Percentiles rank a stretch among this genome's conserved stretches.
phyloP scores from a whole-genome alignment of 1,140 invertebrate species.

The Drosophila lacertosa region DNA sequence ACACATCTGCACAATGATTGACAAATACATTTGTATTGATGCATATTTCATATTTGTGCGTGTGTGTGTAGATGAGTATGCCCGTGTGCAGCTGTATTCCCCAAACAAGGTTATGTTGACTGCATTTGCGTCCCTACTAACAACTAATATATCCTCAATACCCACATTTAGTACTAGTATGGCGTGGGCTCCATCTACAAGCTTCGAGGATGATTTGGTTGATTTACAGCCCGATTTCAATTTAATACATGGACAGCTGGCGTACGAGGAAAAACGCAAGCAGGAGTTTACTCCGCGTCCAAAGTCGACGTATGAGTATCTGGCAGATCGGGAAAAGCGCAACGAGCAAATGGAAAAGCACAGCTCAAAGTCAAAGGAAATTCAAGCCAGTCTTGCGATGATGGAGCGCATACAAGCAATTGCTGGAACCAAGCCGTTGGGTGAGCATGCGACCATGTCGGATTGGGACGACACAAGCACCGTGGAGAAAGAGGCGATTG shows the following conservation, averaged over 20 bases:
- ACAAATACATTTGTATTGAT: not conserved
- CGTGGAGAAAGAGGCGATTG: conserved; percentile 58
- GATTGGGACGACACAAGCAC: conserved; percentile 68
- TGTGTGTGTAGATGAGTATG: not conserved
- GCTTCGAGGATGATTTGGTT: conserved; percentile 73
- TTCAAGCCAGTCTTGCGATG: conserved; percentile 45
- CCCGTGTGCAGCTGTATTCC: conserved; percentile 19
- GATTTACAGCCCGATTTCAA: conserved; percentile 55
- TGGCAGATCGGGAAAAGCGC: conserved; percentile 11
- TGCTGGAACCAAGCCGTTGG: conserved; percentile 63
- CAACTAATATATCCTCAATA: conserved; percentile 8
- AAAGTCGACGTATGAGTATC: conserved; percentile 43
- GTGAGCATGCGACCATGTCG: conserved; percentile 62
- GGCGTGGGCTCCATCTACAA: conserved; percentile 66
- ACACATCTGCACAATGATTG: not conserved
- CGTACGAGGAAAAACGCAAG: conserved; percentile 36
- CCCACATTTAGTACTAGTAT: conserved; percentile 40
- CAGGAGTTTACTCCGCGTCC: conserved; percentile 47
- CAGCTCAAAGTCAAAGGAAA: conserved; percentile 27
- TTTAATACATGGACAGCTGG: conserved; percentile 53
- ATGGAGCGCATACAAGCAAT: conserved; percentile 70
- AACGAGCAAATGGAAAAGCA: conserved; percentile 36
- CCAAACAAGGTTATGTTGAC: conserved; percentile 43
- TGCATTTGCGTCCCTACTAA: conserved; percentile 14
- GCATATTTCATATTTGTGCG: not conserved